Percentiles rank a stretch among this genome's conserved stretches.
Evolutionary conservation across 1,140 invertebrate genomes (phyloP).

Genomic region (Drosophila willistoni): DNA sequence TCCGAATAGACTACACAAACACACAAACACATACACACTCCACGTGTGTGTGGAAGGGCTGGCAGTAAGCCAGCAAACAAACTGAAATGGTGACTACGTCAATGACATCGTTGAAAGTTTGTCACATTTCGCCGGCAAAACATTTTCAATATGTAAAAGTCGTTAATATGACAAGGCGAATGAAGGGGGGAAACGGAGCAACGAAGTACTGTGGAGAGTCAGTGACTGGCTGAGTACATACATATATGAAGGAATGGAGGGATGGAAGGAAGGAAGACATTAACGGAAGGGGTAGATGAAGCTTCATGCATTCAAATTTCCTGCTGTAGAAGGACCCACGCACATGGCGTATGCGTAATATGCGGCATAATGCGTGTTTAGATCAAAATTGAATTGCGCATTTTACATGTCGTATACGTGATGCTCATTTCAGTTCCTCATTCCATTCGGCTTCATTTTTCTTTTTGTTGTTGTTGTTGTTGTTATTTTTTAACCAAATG

Average conservation of each 20-base stretch:
- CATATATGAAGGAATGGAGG: not conserved
- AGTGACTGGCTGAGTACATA: not conserved
- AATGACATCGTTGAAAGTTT: slow-evolving; percentile 73
- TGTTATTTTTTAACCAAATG: not conserved
- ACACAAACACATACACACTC: too few relatives aligned
- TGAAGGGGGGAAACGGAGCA: slow-evolving; percentile 7
- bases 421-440: slow-evolving; percentile 42
- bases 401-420: slow-evolving; percentile 76
- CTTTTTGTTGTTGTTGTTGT: slow-evolving; percentile 3
- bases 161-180: slow-evolving; percentile 66
- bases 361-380: slow-evolving; percentile 80
- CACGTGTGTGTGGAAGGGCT: slow-evolving; percentile 22
- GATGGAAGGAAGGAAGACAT: not conserved
- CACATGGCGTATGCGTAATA: slow-evolving; percentile 71
- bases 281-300: not conserved
- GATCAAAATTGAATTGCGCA: slow-evolving; percentile 79
- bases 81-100: slow-evolving; percentile 28
- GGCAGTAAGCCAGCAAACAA: slow-evolving; percentile 48
- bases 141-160: slow-evolving; percentile 79
- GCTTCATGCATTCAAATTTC: slow-evolving; percentile 2
- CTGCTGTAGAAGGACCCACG: slow-evolving; percentile 3
- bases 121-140: slow-evolving; percentile 73
- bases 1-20: slow-evolving; percentile 18
- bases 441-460: not conserved
- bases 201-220: not conserved